phyloP scores from a whole-genome alignment of 2,888 invertebrate species.

The Malachius bipustulatus region DNA sequence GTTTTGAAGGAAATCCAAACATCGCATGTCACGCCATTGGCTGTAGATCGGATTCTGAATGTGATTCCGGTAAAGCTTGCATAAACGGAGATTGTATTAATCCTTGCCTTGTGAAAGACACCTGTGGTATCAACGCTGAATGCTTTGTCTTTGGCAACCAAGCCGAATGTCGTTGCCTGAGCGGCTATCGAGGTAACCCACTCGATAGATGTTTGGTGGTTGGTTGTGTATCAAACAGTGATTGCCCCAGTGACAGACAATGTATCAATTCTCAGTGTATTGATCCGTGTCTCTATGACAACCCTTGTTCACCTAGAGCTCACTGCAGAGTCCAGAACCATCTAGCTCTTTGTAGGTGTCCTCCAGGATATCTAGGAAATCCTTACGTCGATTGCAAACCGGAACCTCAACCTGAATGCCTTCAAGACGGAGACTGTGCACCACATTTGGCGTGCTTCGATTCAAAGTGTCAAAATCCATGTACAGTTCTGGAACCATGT shows the following conservation, averaged over 20 bases:
- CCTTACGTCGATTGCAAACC: constrained; percentile 69
- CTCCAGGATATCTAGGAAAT: constrained; percentile 61
- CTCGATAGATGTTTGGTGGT: constrained; percentile 61
- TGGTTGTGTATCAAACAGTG: constrained; percentile 76
- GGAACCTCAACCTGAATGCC: constrained; percentile 64
- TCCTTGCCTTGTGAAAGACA: constrained; percentile 69
- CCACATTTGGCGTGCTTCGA: constrained; percentile 68
- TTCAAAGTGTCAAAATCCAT: constrained; percentile 73
- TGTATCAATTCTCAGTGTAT: constrained; percentile 79
- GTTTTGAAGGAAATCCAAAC: constrained; percentile 79
- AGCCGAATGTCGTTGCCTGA: constrained; percentile 67
- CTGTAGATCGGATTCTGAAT: constrained; percentile 72
- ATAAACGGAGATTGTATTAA: constrained; percentile 75
- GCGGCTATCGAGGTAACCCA: constrained; percentile 72
- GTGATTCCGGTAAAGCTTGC: constrained; percentile 72
- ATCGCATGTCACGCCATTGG: constrained; percentile 68
- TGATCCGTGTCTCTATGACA: constrained; percentile 68
- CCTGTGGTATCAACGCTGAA: constrained; percentile 73
- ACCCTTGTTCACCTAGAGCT: constrained; percentile 64
- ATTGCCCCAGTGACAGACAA: constrained; percentile 74
- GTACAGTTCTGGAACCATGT: constrained; percentile 66
- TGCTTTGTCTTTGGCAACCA: constrained; percentile 62
- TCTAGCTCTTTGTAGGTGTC: constrained; percentile 75
- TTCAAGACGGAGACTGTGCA: constrained; percentile 72
- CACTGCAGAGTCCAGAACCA: constrained; percentile 74